Base-by-base conservation (phyloP, 2,888 invertebrate genomes). In the Andrena chrysosceles region DNA sequence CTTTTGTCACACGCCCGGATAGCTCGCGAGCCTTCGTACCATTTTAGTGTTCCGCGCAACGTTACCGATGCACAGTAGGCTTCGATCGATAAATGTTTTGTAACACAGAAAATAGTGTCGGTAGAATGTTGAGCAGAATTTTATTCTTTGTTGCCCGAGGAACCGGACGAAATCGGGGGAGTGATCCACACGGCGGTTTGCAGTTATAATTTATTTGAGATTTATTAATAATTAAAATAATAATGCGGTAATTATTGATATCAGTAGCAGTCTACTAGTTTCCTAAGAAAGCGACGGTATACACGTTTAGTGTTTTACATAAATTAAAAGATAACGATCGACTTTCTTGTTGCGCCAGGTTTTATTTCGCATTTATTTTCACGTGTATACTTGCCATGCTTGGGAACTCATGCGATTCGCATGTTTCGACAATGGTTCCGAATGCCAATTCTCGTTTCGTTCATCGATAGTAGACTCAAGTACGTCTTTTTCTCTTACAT, bases 221-320 rank as follows among this genome's bases (percentile, higher is more conserved):
- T 88, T 88, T 83, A 87, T 88, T 89, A 87, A 85, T 90, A 89
- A 89, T 88, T 89, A 87, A 89, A 90, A 90, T 89, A 89, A 89
- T 88, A 86, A 86, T 86, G 78, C 70, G 60, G 49, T 82, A 83
- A 69, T 83, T 74, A 83, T 78, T 80, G 66, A 90, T 89, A 87
- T 89, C 81, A 81, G 83, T 87, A 90, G 90, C 91, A 87, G 88
- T 91, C 89, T 90, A 91, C 87, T 80, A 85, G 62, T 88, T 90
- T 86, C 75, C 90, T 90, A 91, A 84, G 81, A 85, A 91, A 91
- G 91, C 91, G 87, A 88, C 83, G 83, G 86, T 87, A 85, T 89
- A 89, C 86, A 87, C 85, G 86, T 86, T 84, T 83, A 79, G 84
- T 85, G 68, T 84, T 86, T 85, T 84, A 85, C 87, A 87, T 87